Conservation (phyloP, 2,797 vertebrate genomes). For the Acrossocheilus fasciatus region DNA sequence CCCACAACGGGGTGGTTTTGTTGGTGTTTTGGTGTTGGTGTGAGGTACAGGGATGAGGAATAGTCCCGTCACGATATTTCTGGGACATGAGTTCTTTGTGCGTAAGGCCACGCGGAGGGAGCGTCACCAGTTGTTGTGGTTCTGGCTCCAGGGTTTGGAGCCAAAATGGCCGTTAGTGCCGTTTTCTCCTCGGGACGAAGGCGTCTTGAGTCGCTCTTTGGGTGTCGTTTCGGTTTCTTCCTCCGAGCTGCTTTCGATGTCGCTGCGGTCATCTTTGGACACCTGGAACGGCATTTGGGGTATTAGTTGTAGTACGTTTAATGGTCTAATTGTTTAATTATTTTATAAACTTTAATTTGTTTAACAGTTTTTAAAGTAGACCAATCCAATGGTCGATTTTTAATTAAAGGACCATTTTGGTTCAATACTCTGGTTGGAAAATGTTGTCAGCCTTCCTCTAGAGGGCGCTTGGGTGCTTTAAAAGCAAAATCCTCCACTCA, state of each 20-base stretch:
- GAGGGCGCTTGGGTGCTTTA: background rate
- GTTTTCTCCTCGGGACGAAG: conserved; percentile 84
- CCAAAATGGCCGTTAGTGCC: conserved; percentile 86
- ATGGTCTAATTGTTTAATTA: background rate
- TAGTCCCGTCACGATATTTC: conserved; percentile 18
- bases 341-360: too few species aligned
- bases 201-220: conserved; percentile 68
- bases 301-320: background rate
- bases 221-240: conserved; percentile 79
- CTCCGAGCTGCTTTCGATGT: conserved; percentile 96
- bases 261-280: conserved; percentile 94
- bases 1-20: background rate
- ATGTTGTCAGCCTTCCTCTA: background rate
- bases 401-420: background rate
- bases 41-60: conserved; percentile 1
- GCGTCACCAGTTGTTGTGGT: conserved; percentile 74
- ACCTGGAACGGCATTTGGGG: conserved; percentile 76
- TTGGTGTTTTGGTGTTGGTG: conserved; percentile 18
- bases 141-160: conserved; percentile 76
- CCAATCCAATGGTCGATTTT: background rate
- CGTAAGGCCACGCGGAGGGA: background rate
- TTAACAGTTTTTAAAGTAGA: too few species aligned
- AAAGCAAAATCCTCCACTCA: background rate
- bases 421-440: background rate
- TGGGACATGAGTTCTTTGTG: conserved; percentile 28